phyloP scores from a whole-genome alignment of 2,113 vertebrate genomes.

The Coregonus clupeaformis region DNA sequence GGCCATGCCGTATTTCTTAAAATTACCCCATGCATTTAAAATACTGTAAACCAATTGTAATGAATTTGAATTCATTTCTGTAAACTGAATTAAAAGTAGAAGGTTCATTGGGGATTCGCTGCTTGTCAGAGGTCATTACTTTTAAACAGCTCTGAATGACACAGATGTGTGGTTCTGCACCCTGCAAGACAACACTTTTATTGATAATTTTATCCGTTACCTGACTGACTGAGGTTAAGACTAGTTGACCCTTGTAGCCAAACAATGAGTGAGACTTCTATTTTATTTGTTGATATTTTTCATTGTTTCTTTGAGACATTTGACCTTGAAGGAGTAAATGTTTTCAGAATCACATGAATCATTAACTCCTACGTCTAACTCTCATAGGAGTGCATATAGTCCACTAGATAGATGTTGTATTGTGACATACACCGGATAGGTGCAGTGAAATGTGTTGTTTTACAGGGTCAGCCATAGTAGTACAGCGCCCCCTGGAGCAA shows the following conservation, averaged over 20 bases:
- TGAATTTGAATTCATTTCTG: background rate
- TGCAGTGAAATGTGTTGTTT: too few relatives aligned
- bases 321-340: background rate
- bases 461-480: too few relatives aligned
- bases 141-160: conserved; percentile 31
- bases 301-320: background rate
- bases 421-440: too few relatives aligned
- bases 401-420: too few relatives aligned
- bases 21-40: conserved; percentile 9
- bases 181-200: background rate
- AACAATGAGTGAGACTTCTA: background rate
- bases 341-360: background rate
- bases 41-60: background rate
- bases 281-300: too few relatives aligned
- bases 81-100: background rate
- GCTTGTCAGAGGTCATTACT: conserved; percentile 27
- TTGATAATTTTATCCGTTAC: background rate
- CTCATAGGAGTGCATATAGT: too few relatives aligned
- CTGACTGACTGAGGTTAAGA: background rate
- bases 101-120: background rate
- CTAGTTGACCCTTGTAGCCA: background rate
- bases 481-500: too few relatives aligned
- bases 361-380: background rate
- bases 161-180: conserved; percentile 12
- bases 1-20: conserved; percentile 19